Evolutionary conservation across 2,797 vertebrate genomes (phyloP).

Genomic region (Dendrocincla fuliginosa): DNA sequence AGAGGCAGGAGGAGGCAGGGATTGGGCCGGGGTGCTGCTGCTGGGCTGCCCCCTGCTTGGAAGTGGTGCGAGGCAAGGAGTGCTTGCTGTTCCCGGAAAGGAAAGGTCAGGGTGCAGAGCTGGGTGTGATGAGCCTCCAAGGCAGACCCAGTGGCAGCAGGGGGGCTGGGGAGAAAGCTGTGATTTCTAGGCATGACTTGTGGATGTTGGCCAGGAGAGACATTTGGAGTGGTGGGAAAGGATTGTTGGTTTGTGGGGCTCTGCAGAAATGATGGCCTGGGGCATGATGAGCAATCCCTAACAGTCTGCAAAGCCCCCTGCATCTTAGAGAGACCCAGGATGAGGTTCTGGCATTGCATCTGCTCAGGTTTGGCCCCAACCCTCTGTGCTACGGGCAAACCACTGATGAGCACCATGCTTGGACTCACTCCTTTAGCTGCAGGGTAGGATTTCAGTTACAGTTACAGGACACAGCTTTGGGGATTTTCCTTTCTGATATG

Average conservation of each 20-base stretch:
- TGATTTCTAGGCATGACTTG: background rate
- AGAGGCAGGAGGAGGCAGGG: background rate
- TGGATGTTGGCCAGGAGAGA: background rate
- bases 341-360: background rate
- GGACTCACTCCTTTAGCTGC: background rate
- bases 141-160: background rate
- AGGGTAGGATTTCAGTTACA: background rate
- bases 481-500: background rate
- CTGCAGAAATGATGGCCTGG: background rate
- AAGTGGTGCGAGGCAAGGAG: background rate
- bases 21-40: background rate
- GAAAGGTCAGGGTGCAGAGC: background rate
- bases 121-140: background rate
- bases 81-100: background rate
- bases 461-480: background rate
- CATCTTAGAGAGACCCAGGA: background rate
- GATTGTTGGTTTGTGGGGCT: background rate
- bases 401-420: background rate
- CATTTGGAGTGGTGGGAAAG: background rate
- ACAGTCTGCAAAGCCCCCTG: too few relatives aligned
- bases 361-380: background rate
- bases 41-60: background rate
- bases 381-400: fast-evolving
- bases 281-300: background rate
- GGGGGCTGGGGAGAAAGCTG: background rate